A percentile compares a stretch with the other conserved stretches of the same genome.
These are phyloP conservation scores for Phortica magna DNA, from an alignment of 2,888 invertebrate species.

Conservation along the genomic window DNA sequence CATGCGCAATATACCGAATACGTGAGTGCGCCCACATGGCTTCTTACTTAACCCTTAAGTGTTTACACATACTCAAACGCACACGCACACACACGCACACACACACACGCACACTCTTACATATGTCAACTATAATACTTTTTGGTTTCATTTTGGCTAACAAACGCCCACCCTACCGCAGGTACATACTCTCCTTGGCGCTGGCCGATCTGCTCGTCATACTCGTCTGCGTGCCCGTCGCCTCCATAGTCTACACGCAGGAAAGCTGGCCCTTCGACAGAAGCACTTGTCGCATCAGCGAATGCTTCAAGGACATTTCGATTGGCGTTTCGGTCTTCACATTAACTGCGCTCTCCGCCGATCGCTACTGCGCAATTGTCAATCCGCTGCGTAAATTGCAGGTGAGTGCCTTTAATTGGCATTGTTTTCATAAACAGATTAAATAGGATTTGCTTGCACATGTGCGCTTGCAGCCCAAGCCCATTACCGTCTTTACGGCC, in stretches of 20 bases:
- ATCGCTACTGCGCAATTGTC: constrained; percentile 95
- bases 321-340: constrained; percentile 97
- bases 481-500: constrained; percentile 85
- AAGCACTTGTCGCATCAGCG: constrained; percentile 88
- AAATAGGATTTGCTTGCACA: background rate
- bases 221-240: constrained; percentile 90
- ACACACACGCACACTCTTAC: too few species aligned
- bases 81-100: too few species aligned
- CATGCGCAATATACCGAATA: constrained; percentile 94
- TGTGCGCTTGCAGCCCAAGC: constrained; percentile 81
- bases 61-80: background rate
- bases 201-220: constrained; percentile 90
- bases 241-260: constrained; percentile 91
- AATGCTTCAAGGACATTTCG: constrained; percentile 92
- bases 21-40: constrained; percentile 79
- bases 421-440: background rate
- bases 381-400: constrained; percentile 90
- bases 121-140: background rate
- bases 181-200: constrained; percentile 88
- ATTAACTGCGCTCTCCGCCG: constrained; percentile 92
- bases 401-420: constrained; percentile 66
- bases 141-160: background rate
- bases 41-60: background rate
- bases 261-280: constrained; percentile 94
- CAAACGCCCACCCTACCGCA: constrained; percentile 70